Percentiles rank a stretch among this genome's conserved stretches.
Evolutionary conservation across 2,888 invertebrate species (phyloP).

Genomic region (Sericinus montela): DNA sequence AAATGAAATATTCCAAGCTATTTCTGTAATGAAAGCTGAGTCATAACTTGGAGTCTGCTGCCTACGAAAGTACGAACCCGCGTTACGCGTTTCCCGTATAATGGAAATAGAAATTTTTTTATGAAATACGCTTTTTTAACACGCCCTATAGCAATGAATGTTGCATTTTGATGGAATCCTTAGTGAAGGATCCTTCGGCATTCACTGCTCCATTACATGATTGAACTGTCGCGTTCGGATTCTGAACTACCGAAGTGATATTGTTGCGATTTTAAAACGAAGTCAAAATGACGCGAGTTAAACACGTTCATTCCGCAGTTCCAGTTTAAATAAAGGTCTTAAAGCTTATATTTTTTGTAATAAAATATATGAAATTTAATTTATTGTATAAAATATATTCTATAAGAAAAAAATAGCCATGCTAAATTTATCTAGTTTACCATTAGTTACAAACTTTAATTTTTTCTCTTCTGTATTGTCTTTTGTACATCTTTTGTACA

Average conservation of each 20-base stretch:
- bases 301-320: too few species aligned
- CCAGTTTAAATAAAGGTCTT: too few species aligned
- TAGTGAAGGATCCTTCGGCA: conserved; percentile 24
- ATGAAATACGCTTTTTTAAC: conserved; percentile 27
- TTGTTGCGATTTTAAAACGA: conserved; percentile 15
- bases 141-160: conserved; percentile 23
- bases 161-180: conserved; percentile 31
- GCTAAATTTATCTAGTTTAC: too few species aligned
- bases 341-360: too few species aligned
- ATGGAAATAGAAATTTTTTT: conserved; percentile 25
- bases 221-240: conserved; percentile 28
- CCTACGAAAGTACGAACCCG: conserved; percentile 4
- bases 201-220: conserved; percentile 37
- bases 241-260: conserved; percentile 17
- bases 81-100: conserved; percentile 21
- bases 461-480: too few species aligned
- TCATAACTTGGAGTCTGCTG: not conserved
- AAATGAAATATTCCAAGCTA: conserved; percentile 3
- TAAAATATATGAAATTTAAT: too few species aligned
- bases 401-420: too few species aligned
- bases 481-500: too few species aligned
- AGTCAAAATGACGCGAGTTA: not conserved
- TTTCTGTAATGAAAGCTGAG: not conserved
- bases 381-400: too few species aligned
- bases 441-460: too few species aligned